Conservation (phyloP, 1,140 invertebrate genomes). For the Drosophila micromelanica region DNA sequence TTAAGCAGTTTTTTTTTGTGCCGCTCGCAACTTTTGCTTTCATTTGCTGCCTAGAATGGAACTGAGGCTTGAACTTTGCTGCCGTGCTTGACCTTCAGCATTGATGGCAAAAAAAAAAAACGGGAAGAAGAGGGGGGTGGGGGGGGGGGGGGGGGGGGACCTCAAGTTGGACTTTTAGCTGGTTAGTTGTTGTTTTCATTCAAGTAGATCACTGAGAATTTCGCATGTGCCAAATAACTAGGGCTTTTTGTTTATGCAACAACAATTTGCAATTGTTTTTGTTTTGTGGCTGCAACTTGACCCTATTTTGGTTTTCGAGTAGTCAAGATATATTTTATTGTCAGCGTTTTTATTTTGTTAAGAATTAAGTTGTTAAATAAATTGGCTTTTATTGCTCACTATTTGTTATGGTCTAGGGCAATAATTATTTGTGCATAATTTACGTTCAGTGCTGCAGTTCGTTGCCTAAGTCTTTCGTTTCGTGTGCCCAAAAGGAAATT, state of each 20-base stretch:
- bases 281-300: constrained; percentile 55
- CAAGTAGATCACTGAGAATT: constrained; percentile 76
- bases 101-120: constrained; percentile 34
- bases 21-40: constrained; percentile 57
- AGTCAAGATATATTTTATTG: constrained; percentile 59
- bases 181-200: constrained; percentile 38
- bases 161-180: constrained; percentile 15
- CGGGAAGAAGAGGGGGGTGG: neutral
- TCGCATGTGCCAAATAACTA: constrained; percentile 78
- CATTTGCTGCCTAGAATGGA: constrained; percentile 60
- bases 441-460: constrained; percentile 15
- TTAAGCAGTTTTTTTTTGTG: constrained; percentile 7
- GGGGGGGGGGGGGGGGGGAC: neutral
- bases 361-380: constrained; percentile 75
- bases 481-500: constrained; percentile 56
- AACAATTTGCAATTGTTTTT: constrained; percentile 45
- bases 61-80: constrained; percentile 46
- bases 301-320: constrained; percentile 59
- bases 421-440: constrained; percentile 51
- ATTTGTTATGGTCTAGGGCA: constrained; percentile 53
- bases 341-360: constrained; percentile 43
- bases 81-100: constrained; percentile 69
- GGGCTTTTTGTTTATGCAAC: constrained; percentile 55
- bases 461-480: constrained; percentile 56
- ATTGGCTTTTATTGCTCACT: constrained; percentile 52